Evolutionary conservation across 1,140 invertebrate species (phyloP), one percentile per base, ranked within the genome.

Genomic region (Cherax quadricarinatus): DNA sequence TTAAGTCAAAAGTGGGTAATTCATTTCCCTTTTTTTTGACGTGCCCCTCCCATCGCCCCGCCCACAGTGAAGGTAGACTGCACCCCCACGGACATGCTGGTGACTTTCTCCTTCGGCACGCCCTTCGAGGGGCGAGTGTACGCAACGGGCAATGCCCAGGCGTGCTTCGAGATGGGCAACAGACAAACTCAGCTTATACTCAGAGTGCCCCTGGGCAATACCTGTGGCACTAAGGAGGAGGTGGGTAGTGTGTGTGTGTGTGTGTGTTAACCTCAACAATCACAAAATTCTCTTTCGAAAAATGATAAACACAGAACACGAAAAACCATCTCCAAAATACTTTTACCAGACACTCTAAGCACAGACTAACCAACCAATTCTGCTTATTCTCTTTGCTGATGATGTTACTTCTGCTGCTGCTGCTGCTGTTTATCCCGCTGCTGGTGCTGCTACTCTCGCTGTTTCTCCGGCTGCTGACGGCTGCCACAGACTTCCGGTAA

Each of bases 101-200:
- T 96, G n/a, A 95, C 95, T 10, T 94, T 96, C 41, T 94, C 95
- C 80, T 96, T 96, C 91, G 95, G 95, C 82, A 93, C 94, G 14
- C 95, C 95, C 4, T 96, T 96, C 94, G 94, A 95, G 82, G 96
- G 96, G 12, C 94, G 96, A 7, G 95, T 96, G 0, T 96, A 96
- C 93, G 95, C 96, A n/a, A 95, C 95, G 78, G 95, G 95, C 18
- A 96, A 96, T 93, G 95, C 96, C 10, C 95, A 96, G 93, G 95
- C 95, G 12, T 96, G 96, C 93, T 96, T 95, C 93, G 95, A 96
- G 93, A 94, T 96, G 93, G 96, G 96, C 51, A 95, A 95, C 83
- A 95, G 95, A 10, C 94, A 96, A 93, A 94, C 94, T 18, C 94
- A 95, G 88, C 51, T 96, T 6, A 94, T 95, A 4, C 94, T 96